Evolutionary conservation across 2,888 invertebrate genomes (phyloP).

Genomic region (Sphecodes monilicornis): DNA sequence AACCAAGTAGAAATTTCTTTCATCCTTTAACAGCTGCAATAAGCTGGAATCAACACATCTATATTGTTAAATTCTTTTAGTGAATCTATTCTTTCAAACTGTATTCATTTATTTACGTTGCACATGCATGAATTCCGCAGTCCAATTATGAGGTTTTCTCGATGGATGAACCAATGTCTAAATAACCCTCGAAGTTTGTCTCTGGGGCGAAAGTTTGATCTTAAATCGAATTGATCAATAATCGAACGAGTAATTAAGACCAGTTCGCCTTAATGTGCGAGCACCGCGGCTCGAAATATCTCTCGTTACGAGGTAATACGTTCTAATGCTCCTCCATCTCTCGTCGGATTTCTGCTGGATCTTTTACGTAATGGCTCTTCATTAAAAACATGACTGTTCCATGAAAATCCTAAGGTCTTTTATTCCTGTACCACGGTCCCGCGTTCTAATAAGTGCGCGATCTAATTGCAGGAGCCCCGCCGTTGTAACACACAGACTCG

Average conservation of each 20-base stretch:
- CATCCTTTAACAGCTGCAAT: not conserved
- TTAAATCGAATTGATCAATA: conserved; percentile 7
- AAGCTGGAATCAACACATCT: not conserved
- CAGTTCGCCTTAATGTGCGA: not conserved
- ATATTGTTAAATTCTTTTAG: not conserved
- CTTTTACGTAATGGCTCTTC: conserved; percentile 24
- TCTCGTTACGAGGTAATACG: not conserved
- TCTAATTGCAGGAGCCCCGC: conserved; percentile 72
- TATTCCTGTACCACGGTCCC: conserved; percentile 50
- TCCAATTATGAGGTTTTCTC: not conserved
- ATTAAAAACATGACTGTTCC: conserved; percentile 28
- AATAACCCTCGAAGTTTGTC: not conserved
- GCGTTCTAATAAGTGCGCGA: conserved; percentile 76
- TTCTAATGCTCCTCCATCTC: not conserved
- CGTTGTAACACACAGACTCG: conserved; percentile 64
- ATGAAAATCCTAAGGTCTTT: conserved; percentile 38
- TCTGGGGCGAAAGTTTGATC: not conserved
- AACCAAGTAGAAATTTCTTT: not conserved
- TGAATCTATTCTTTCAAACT: not conserved
- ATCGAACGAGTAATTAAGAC: not conserved
- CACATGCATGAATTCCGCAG: not conserved
- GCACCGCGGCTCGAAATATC: not conserved
- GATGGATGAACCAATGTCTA: not conserved
- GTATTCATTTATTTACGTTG: not conserved
- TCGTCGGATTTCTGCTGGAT: not conserved